Evolutionary conservation across 2,113 vertebrate genomes (phyloP), one percentile per base, ranked within the genome.

Genomic region (Ochotona princeps): DNA sequence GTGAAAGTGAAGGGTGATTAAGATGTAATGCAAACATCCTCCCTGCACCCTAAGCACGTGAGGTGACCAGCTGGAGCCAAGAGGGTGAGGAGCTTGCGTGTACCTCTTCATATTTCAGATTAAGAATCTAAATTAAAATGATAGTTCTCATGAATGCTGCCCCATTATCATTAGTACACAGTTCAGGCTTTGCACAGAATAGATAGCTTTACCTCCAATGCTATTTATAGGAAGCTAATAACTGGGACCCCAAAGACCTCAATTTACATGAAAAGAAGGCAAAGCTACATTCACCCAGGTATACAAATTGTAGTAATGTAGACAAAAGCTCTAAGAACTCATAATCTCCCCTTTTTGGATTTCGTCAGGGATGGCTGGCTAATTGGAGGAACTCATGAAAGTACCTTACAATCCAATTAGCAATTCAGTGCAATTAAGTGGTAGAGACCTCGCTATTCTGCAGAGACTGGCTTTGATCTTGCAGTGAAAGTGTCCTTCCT

Each of bases 341-440:
- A 95, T 98, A 98, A 98, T 98, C 97, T 98, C 96, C 97, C 97
- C 97, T 97, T 97, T 97, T 97, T 96, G 91, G 97, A 98, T 97
- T 98, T 98, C 65, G 97, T 97, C 97, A 98, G 97, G 97, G 97
- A 98, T 97, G 98, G 98, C 96, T 97, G 97, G 94, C 96, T 98
- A 98, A 98, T 98, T 98, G 98, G 97, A 97, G 76, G 90, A 98
- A 97, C 96, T 98, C 97, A 98, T 98, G 97, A 98, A 98, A 98
- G 98, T 96, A 97, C 97, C 98, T 98, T 97, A 97, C 98, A 98
- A 98, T 98, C 98, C 98, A 98, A 98, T 98, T 98, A 98, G 98
- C 98, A 98, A 98, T 98, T 98, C 97, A 98, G 97, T 98, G 97
- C 98, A 98, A 98, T 98, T 98, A 98, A 98, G 98, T 97, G 96